These are phyloP conservation scores for Tragulus kanchil DNA, from an alignment of 2,113 vertebrate species.

Conservation along the genomic window DNA sequence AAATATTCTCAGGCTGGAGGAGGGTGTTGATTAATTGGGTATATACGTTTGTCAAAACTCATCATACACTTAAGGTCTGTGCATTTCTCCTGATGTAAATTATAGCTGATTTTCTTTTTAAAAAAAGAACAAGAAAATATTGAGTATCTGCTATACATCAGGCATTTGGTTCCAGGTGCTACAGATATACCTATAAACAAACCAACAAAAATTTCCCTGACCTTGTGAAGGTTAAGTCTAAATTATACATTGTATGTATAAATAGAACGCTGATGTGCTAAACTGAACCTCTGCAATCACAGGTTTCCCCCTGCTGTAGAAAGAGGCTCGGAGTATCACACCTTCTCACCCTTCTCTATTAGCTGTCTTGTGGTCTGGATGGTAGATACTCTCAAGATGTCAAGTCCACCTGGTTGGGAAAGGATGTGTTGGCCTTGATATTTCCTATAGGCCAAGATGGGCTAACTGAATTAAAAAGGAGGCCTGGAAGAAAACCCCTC, in stretches of 20 bases:
- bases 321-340: neutral
- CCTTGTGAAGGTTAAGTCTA: slow-evolving; percentile 33
- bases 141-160: neutral
- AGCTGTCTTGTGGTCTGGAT: neutral
- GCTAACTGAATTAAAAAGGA: slow-evolving; percentile 14
- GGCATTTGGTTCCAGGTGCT: neutral
- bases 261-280: neutral
- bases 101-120: neutral
- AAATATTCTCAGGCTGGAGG: slow-evolving; percentile 32
- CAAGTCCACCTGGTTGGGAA: neutral
- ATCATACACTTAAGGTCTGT: neutral
- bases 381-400: neutral
- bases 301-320: neutral
- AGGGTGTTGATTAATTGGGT: neutral
- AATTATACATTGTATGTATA: neutral
- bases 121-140: slow-evolving; percentile 18
- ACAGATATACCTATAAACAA: neutral
- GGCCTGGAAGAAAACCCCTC: slow-evolving; percentile 61
- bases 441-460: neutral
- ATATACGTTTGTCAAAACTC: neutral
- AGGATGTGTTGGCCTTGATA: neutral
- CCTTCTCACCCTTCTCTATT: neutral
- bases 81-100: neutral
- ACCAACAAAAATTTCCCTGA: neutral
- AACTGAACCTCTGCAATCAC: neutral